Evolutionary conservation across 2,888 invertebrate genomes (phyloP).

Genomic region (Drosophila pullipes): DNA sequence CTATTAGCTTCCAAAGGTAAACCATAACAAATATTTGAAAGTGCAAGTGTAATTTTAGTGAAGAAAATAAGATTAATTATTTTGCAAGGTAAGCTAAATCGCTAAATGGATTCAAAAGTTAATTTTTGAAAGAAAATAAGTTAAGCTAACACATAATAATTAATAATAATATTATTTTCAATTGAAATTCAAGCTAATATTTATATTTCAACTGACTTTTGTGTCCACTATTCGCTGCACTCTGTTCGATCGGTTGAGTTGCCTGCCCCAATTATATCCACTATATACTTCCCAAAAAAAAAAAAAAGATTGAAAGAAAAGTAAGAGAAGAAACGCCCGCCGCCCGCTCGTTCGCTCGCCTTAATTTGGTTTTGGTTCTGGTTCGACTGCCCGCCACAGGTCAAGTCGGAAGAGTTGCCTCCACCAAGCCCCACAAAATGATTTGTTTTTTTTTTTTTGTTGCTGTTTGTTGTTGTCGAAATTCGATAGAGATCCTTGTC

Average conservation of each 20-base stretch:
- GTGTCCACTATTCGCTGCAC: conserved; percentile 17
- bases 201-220: neutral
- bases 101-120: neutral
- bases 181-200: neutral
- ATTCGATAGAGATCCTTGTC: conserved; percentile 35
- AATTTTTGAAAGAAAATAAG: neutral
- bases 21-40: neutral
- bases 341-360: conserved; percentile 21
- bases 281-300: neutral
- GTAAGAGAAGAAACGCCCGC: neutral
- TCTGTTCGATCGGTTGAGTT: conserved; percentile 19
- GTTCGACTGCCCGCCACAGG: conserved; percentile 1
- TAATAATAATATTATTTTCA: neutral
- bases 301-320: neutral
- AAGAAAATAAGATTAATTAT: neutral
- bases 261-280: neutral
- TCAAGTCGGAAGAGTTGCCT: conserved; percentile 24
- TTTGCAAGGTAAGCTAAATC: neutral
- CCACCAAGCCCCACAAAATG: neutral
- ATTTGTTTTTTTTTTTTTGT: neutral
- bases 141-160: neutral
- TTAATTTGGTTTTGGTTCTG: conserved; percentile 17
- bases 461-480: conserved; percentile 37
- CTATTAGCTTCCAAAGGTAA: neutral
- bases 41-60: neutral